Conservation (phyloP, 2,888 invertebrate genomes). For the Nymphalis c-album region DNA sequence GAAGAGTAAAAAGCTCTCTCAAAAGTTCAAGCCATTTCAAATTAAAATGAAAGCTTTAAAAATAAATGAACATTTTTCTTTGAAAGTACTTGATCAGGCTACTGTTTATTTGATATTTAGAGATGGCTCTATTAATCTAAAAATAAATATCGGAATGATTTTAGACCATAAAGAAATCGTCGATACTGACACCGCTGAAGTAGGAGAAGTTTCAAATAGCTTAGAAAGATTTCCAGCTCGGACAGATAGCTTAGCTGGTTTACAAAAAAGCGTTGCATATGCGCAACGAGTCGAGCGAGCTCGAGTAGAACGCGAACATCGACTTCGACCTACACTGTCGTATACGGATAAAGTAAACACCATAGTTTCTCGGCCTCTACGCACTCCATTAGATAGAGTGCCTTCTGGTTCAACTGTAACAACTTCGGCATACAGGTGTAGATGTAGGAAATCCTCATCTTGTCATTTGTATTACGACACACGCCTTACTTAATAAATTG, state of each 20-base stretch:
- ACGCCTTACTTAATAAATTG: constrained; percentile 49
- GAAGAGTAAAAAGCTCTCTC: constrained; percentile 64
- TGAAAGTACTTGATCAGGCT: constrained; percentile 70
- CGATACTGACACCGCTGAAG: constrained; percentile 59
- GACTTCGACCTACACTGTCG: constrained; percentile 48
- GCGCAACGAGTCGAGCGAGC: constrained; percentile 58
- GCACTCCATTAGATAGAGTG: constrained; percentile 47
- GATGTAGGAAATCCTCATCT: constrained; percentile 51
- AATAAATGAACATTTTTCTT: constrained; percentile 71
- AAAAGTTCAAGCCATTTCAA: constrained; percentile 71
- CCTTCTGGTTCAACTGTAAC: constrained; percentile 34
- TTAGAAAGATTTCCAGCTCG: constrained; percentile 48
- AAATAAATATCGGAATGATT: constrained; percentile 74
- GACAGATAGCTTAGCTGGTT: constrained; percentile 63
- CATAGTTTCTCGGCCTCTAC: constrained; percentile 54
- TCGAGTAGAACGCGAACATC: constrained; percentile 54
- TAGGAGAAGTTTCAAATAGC: constrained; percentile 48
- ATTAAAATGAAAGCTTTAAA: constrained; percentile 75
- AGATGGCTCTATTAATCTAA: constrained; percentile 66
- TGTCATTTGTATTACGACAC: constrained; percentile 59
- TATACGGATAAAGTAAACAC: constrained; percentile 52
- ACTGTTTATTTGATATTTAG: constrained; percentile 66
- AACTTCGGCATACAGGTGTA: constrained; percentile 42
- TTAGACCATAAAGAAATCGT: constrained; percentile 77
- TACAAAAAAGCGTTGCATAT: constrained; percentile 60